phyloP scores from a whole-genome alignment of 2,113 vertebrate species.

The Salvelinus alpinus region DNA sequence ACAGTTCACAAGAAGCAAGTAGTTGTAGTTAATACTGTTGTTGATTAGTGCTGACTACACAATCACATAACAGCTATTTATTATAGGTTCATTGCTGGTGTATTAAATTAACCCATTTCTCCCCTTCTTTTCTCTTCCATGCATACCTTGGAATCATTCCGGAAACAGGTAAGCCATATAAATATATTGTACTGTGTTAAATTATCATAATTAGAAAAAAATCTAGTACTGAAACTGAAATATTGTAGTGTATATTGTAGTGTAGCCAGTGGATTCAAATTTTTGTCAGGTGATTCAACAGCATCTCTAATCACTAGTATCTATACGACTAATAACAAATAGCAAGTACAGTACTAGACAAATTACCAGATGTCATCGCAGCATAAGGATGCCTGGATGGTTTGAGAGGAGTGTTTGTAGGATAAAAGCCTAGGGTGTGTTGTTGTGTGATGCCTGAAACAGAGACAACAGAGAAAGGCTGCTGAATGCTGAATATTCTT shows the following conservation, averaged over 20 bases:
- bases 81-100: conserved; percentile 4
- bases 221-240: conserved; percentile 30
- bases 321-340: background rate
- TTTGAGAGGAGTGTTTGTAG: conserved; percentile 4
- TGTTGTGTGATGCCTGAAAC: conserved; percentile 54
- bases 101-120: conserved; percentile 16
- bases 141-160: conserved; percentile 16
- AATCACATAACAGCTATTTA: conserved; percentile 11
- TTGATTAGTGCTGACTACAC: conserved; percentile 19
- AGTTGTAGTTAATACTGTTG: conserved; percentile 19
- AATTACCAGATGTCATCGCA: background rate
- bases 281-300: conserved; percentile 35
- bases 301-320: background rate
- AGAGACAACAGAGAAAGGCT: conserved; percentile 49
- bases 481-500: conserved; percentile 77
- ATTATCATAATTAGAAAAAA: conserved; percentile 10
- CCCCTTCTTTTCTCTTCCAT: conserved; percentile 26
- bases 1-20: background rate
- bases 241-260: conserved; percentile 35
- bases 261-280: conserved; percentile 30
- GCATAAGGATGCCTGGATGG: conserved; percentile 10
- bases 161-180: conserved; percentile 48
- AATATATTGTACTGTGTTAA: conserved; percentile 29
- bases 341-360: background rate
- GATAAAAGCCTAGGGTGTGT: conserved; percentile 8